A percentile compares a stretch with the other conserved stretches of the same genome.
phyloP scores from a whole-genome alignment of 2,113 vertebrate species.

The Paramisgurnus dabryanus region DNA sequence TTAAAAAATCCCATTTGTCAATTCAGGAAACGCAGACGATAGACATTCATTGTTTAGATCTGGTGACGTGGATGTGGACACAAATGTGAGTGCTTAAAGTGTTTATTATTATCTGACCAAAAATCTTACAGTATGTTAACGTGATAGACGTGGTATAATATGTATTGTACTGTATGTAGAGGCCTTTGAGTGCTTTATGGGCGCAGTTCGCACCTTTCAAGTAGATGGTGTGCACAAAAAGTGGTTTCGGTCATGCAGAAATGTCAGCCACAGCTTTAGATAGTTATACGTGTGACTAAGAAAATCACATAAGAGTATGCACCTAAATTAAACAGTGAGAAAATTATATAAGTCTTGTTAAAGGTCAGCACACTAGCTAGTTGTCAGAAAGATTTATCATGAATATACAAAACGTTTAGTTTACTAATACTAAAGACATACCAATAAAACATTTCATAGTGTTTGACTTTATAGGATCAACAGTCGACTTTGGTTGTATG shows the following conservation, averaged over 20 bases:
- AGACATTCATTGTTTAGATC: constrained; percentile 90
- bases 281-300: neutral
- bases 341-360: neutral
- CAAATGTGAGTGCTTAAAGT: constrained; percentile 75
- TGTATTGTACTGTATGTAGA: too few relatives aligned
- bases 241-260: too few relatives aligned
- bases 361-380: neutral
- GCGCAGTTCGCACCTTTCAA: neutral
- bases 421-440: neutral
- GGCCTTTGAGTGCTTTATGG: too few relatives aligned
- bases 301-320: neutral
- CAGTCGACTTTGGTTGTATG: neutral
- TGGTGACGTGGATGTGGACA: constrained; percentile 92
- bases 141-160: too few relatives aligned
- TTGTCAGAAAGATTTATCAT: neutral
- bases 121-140: neutral
- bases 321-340: neutral
- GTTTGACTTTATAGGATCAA: neutral
- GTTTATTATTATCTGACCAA: neutral
- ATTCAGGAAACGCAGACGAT: constrained; percentile 84
- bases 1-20: constrained; percentile 39
- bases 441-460: neutral
- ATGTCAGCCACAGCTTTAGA: too few relatives aligned
- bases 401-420: constrained; percentile 3
- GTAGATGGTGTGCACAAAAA: neutral